Percentiles rank a stretch among this genome's conserved stretches.
Conservation (phyloP, 2,113 vertebrate species). For the Polypterus bichir region DNA sequence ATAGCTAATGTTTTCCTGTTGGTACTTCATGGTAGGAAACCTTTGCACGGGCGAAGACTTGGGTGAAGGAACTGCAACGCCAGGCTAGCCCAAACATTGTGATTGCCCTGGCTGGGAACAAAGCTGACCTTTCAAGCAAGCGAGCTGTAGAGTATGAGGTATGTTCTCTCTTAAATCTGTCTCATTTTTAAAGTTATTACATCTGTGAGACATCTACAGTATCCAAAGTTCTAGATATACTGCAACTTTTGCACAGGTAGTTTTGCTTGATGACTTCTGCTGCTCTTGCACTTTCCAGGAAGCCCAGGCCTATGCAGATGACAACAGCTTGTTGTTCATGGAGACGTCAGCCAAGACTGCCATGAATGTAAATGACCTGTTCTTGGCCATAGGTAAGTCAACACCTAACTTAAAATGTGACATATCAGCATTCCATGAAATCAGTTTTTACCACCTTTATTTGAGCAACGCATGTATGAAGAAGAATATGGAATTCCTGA, state of each 20-base stretch:
- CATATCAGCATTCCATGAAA: accelerated
- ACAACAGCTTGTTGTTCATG: conserved; percentile 65
- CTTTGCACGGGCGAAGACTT: conserved; percentile 57
- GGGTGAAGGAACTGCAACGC: conserved; percentile 62
- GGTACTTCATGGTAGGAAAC: conserved; percentile 40
- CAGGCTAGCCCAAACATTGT: conserved; percentile 63
- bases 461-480: accelerated
- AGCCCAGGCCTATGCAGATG: conserved; percentile 59
- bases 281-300: conserved; percentile 39
- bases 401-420: neutral
- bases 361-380: conserved; percentile 65
- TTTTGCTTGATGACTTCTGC: conserved; percentile 7
- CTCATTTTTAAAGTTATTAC: neutral
- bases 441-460: too few relatives aligned
- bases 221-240: neutral
- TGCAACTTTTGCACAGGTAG: neutral
- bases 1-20: neutral
- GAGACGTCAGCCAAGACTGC: conserved; percentile 65
- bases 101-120: conserved; percentile 57
- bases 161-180: neutral
- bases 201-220: neutral
- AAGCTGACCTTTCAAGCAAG: conserved; percentile 59
- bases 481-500: neutral
- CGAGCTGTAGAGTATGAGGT: conserved; percentile 62
- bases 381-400: conserved; percentile 59